phyloP scores from a whole-genome alignment of 2,888 invertebrate genomes.

The Sturmia bella region DNA sequence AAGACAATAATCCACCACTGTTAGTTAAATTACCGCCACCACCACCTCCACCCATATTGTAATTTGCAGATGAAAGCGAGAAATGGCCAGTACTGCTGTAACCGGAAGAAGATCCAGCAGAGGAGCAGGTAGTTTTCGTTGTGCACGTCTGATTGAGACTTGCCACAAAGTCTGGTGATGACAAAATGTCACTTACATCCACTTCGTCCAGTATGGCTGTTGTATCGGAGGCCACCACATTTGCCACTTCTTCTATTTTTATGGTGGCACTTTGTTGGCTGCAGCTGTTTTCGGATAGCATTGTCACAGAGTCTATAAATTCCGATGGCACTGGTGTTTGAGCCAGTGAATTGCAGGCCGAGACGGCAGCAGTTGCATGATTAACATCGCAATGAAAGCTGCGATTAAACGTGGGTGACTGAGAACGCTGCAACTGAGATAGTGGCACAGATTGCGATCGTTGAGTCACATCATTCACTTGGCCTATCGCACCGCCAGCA shows the following conservation, averaged over 20 bases:
- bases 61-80: constrained; percentile 68
- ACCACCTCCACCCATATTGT: constrained; percentile 43
- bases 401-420: constrained; percentile 78
- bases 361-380: constrained; percentile 71
- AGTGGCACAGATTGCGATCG: constrained; percentile 92
- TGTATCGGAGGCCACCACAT: constrained; percentile 73
- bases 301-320: constrained; percentile 86
- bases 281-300: constrained; percentile 78
- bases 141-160: constrained; percentile 73
- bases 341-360: constrained; percentile 86
- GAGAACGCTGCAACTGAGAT: constrained; percentile 77
- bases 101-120: constrained; percentile 78
- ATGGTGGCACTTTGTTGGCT: constrained; percentile 74
- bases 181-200: constrained; percentile 77
- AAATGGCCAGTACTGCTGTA: constrained; percentile 78
- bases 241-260: constrained; percentile 72
- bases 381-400: constrained; percentile 62
- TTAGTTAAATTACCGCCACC: constrained; percentile 23
- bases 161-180: constrained; percentile 77
- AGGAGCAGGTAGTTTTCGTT: constrained; percentile 77
- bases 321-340: constrained; percentile 88
- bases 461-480: constrained; percentile 71
- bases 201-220: constrained; percentile 73
- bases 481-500: constrained; percentile 52
- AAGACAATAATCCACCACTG: constrained; percentile 55